A percentile compares a stretch with the other conserved stretches of the same genome.
phyloP scores from a whole-genome alignment of 92 coral and sea anemone species.

The Umimayanthus kanabou region DNA sequence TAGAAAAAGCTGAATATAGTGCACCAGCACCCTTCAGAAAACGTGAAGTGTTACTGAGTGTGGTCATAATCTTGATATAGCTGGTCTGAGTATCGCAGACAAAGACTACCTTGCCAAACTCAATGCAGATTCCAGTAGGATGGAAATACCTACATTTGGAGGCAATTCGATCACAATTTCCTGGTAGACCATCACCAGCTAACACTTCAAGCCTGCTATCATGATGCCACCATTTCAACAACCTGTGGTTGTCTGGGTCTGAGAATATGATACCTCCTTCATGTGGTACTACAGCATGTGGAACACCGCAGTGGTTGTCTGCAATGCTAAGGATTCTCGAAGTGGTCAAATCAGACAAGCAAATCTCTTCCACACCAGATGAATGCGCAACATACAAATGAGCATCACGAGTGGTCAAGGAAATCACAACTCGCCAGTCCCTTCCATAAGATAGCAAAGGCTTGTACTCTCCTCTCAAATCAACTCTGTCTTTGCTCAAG shows the following conservation, averaged over 20 bases:
- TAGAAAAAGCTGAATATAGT: too few relatives aligned
- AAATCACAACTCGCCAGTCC: too few relatives aligned
- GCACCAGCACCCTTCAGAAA: slow-evolving; percentile 6
- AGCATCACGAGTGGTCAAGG: too few relatives aligned
- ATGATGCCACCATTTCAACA: slow-evolving; percentile 46
- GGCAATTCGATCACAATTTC: slow-evolving; percentile 1
- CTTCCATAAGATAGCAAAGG: too few relatives aligned
- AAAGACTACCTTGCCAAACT: not conserved
- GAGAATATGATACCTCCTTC: slow-evolving; percentile 43
- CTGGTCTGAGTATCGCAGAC: slow-evolving; percentile 19
- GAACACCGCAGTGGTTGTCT: slow-evolving; percentile 18
- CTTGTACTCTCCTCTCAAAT: too few relatives aligned
- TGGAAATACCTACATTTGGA: not conserved
- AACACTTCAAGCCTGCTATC: slow-evolving; percentile 24
- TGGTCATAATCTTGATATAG: slow-evolving; percentile 4
- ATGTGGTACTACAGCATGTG: slow-evolving; percentile 29
- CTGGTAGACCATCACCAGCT: not conserved
- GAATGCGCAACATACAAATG: too few relatives aligned
- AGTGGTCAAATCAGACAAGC: too few relatives aligned
- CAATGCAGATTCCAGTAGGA: not conserved
- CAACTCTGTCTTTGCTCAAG: too few relatives aligned
- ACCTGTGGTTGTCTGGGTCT: slow-evolving; percentile 46
- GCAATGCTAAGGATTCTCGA: slow-evolving; percentile 11
- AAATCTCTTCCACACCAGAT: too few relatives aligned
- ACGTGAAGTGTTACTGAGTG: slow-evolving; percentile 13